phyloP scores from a whole-genome alignment of 2,888 invertebrate genomes.

The Aromia moschata region DNA sequence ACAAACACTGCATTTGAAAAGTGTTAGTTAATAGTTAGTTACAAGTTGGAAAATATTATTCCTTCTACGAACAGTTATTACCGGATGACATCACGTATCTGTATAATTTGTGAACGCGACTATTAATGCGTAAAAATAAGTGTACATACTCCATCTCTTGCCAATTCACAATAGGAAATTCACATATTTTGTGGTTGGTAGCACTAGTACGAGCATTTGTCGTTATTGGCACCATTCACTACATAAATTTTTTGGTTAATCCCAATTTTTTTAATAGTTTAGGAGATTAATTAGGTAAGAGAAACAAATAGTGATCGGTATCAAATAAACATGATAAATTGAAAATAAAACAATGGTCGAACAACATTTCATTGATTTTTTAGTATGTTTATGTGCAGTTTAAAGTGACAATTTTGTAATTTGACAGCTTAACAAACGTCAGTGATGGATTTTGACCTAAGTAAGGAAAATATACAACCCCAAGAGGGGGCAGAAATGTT shows the following conservation, averaged over 20 bases:
- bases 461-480: conserved; percentile 96
- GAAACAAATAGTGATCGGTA: neutral
- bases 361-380: conserved; percentile 22
- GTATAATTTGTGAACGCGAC: too few relatives aligned
- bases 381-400: conserved; percentile 30
- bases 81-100: too few relatives aligned
- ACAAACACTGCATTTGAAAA: too few relatives aligned
- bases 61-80: too few relatives aligned
- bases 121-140: too few relatives aligned
- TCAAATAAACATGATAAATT: neutral
- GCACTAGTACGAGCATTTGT: neutral
- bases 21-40: too few relatives aligned
- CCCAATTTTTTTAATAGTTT: conserved; percentile 1
- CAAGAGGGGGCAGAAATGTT: conserved; percentile 84
- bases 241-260: conserved; percentile 10
- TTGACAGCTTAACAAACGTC: conserved; percentile 37
- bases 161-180: too few relatives aligned
- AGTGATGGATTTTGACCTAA: conserved; percentile 76
- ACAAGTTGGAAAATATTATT: too few relatives aligned
- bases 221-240: conserved; percentile 4
- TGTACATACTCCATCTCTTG: too few relatives aligned
- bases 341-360: neutral
- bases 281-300: conserved; percentile 7
- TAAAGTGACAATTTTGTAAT: conserved; percentile 26
- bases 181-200: too few relatives aligned